phyloP scores from a whole-genome alignment of 2,888 invertebrate species.

The Linyphia triangularis region DNA sequence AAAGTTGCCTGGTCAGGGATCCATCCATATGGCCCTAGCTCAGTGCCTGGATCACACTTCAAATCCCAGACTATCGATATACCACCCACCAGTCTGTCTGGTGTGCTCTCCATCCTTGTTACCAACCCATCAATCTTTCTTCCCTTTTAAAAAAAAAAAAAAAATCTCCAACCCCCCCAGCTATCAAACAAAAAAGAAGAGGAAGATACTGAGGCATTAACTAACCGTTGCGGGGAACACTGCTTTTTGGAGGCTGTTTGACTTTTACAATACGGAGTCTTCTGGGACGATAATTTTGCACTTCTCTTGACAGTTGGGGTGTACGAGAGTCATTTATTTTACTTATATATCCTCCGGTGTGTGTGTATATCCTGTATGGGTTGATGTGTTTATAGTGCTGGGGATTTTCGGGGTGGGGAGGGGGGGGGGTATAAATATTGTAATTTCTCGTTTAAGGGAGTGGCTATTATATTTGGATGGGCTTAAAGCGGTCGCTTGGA shows the following conservation, averaged over 20 bases:
- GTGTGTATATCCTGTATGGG: conserved; percentile 23
- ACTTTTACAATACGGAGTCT: conserved; percentile 53
- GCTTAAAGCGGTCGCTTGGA: neutral
- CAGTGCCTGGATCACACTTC: conserved; percentile 48
- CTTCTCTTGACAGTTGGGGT: conserved; percentile 71
- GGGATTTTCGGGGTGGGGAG: neutral
- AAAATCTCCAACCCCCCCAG: conserved; percentile 53
- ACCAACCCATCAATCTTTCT: conserved; percentile 68
- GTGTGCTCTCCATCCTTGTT: conserved; percentile 62
- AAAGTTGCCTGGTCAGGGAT: too few species aligned
- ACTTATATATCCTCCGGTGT: conserved; percentile 64
- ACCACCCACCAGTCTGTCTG: conserved; percentile 7
- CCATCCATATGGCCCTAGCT: conserved; percentile 20
- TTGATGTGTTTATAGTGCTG: conserved; percentile 64
- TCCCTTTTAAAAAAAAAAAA: neutral
- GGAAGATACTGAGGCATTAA: conserved; percentile 57
- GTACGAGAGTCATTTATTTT: conserved; percentile 72
- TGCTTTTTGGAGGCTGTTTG: conserved; percentile 21
- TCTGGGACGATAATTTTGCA: conserved; percentile 65
- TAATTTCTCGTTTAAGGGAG: conserved; percentile 39
- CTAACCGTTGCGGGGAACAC: conserved; percentile 44
- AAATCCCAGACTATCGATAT: conserved; percentile 64
- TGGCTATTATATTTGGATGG: conserved; percentile 21
- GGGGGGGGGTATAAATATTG: conserved; percentile 38
- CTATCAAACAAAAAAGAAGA: conserved; percentile 24